Evolutionary conservation across 1,140 invertebrate species (phyloP), one percentile per base, ranked within the genome.

Genomic region (Brachionus koreanus): DNA sequence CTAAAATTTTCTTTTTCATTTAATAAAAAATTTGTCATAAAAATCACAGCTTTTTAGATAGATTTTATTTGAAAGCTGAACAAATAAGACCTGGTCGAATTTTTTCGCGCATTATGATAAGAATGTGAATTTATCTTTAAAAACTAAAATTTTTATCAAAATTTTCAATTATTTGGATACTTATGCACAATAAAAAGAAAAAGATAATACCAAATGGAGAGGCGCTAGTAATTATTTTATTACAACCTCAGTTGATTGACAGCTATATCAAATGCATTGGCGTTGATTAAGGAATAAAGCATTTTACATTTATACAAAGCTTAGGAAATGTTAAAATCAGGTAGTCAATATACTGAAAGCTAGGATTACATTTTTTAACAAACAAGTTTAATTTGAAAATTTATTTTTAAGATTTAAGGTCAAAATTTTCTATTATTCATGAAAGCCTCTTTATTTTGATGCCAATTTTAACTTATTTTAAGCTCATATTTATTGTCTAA

Each of bases 41-140:
- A 42, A 57, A 57, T 57, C 49, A 19, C 49, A 57, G 49, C 49
- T 57, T 57, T 57, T 57, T 5, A 23, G 49, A 57, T 57, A 57
- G 49, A 5, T 57, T 12, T 57, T 57, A 4, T 49, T 49, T 19
- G 49, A 57, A 57, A 57, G 49, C 49, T 57, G 49, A 57, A 57
- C 49, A 57, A 57, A 57, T 57, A 57, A 16, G 49, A 57, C 49
- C 49, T 25, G 49, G 19, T 57, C 49, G 49, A 57, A 57, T 57
- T 57, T 57, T 57, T 57, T 57, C 49, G 49, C 49, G 49, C 9
- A 57, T 57, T 57, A 57, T 57, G 49, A 57, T 57, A 57, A 57
- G 49, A 57, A 57, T 57, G 49, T 57, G 49, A 57, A 25, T 57
- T 57, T 57, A 57, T 57, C 49, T 57, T 57, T 57, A 57, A 57